Base-by-base conservation (phyloP, 2,113 vertebrate genomes). In the Parus major region DNA sequence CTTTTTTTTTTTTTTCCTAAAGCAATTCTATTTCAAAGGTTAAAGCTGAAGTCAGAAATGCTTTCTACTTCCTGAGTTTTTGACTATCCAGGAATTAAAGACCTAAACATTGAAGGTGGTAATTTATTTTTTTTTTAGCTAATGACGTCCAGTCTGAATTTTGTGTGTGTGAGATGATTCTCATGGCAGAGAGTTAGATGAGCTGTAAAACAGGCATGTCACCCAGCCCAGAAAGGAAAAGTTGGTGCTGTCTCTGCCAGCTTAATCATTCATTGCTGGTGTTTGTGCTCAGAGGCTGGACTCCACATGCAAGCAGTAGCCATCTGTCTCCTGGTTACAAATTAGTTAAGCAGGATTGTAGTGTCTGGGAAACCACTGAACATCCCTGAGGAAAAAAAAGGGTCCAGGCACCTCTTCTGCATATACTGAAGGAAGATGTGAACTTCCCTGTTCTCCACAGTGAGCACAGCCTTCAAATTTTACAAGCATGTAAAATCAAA, bases 321-420 rank as follows among this genome's bases (percentile, higher is more conserved):
- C 95, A 95, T 95, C 95, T 97, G 94, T 96, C 91, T 95, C 86
- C 81, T 89, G 87, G 87, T 93, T 96, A 95, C 95, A 92, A 93
- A 96, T 96, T 86, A 96, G 76, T 90, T 93, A 96, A 97, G 93
- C 87, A 69, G 91, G 90, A 93, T 96, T 95, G 80, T 36, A 86
- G 52, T 68, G 81, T 93, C 92, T 85, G 92, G 90, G 94, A 94
- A 91, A 91, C 82, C 92, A 84, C 28, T 22, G 81, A 96, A 94
- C 59, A 88, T 83, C 75, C 36, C 79, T 81, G 80, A 80, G 94
- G 94, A 77, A 83, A 71, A 56, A 63, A 36, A 39, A 78, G 72
- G 47, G 46, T 91, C 64, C 42, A n/a, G 84, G 49, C 50, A 78
- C 82, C 75, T 70, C 47, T 93, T 84, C 72, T 75, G 70, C 73